Percentiles rank a stretch among this genome's conserved stretches.
Conservation (phyloP, 1,140 invertebrate genomes). For the Hermetia illucens region DNA sequence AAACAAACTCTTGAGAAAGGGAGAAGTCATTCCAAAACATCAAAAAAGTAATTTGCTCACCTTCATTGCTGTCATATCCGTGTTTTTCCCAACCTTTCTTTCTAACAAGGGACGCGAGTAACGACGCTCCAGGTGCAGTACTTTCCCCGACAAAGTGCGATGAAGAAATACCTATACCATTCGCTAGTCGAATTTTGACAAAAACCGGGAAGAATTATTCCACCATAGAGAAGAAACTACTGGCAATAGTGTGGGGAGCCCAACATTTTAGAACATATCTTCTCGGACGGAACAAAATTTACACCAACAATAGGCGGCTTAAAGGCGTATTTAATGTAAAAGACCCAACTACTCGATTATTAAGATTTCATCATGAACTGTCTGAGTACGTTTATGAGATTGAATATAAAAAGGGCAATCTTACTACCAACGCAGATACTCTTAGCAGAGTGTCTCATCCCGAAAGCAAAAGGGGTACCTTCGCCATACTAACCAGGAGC, state of each 20-base stretch:
- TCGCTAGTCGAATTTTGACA: constrained; percentile 26
- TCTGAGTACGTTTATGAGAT: constrained; percentile 23
- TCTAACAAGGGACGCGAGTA: constrained; percentile 21
- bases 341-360: constrained; percentile 30
- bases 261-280: constrained; percentile 34
- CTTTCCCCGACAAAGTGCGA: constrained; percentile 15
- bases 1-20: constrained; percentile 22
- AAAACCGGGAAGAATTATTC: constrained; percentile 26
- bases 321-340: constrained; percentile 29
- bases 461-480: too few relatives aligned
- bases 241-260: constrained; percentile 34
- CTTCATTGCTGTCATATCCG: constrained; percentile 8
- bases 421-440: constrained; percentile 8
- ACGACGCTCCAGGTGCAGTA: constrained; percentile 19
- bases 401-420: constrained; percentile 11
- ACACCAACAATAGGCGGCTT: constrained; percentile 36
- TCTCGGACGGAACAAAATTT: constrained; percentile 24
- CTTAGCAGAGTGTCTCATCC: too few relatives aligned
- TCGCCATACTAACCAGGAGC: too few relatives aligned
- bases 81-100: constrained; percentile 12
- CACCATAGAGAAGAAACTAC: constrained; percentile 32
- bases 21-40: constrained; percentile 18
- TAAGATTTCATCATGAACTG: constrained; percentile 32
- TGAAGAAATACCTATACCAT: constrained; percentile 14
- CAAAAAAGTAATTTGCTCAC: background rate